These are phyloP conservation scores for Balaeniceps rex DNA, from an alignment of 2,113 vertebrate genomes.

Conservation along the genomic window DNA sequence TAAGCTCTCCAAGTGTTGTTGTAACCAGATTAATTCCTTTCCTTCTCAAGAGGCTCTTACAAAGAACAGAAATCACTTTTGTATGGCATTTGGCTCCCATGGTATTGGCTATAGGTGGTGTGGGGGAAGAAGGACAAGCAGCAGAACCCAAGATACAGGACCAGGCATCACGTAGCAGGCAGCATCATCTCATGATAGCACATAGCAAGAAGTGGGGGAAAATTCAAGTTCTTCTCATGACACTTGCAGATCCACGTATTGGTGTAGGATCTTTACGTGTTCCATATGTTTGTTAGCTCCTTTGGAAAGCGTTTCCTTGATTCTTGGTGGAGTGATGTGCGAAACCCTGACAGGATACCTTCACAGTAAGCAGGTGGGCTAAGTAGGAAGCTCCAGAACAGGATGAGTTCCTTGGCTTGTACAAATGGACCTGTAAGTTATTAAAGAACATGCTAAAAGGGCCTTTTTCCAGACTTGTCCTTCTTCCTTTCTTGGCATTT, in stretches of 20 bases:
- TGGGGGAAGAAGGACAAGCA: background rate
- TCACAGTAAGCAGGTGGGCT: background rate
- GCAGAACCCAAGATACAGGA: background rate
- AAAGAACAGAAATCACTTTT: background rate
- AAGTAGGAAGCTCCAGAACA: background rate
- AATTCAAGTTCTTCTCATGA: background rate
- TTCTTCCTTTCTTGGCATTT: background rate
- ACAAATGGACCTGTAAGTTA: background rate
- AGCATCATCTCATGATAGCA: background rate
- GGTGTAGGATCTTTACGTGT: background rate
- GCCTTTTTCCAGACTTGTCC: background rate
- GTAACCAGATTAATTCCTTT: background rate
- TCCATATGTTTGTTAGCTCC: background rate
- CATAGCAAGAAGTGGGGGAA: background rate
- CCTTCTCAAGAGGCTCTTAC: background rate
- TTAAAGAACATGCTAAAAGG: background rate
- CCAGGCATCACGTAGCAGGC: background rate
- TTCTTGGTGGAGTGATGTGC: background rate
- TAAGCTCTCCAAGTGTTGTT: background rate
- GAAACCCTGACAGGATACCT: background rate
- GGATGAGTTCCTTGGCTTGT: background rate
- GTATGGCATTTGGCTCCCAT: background rate
- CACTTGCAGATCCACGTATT: background rate
- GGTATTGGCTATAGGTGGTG: background rate
- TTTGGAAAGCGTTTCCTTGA: background rate